phyloP scores from a whole-genome alignment of 2,888 invertebrate genomes.

The Bellardia bayeri region DNA sequence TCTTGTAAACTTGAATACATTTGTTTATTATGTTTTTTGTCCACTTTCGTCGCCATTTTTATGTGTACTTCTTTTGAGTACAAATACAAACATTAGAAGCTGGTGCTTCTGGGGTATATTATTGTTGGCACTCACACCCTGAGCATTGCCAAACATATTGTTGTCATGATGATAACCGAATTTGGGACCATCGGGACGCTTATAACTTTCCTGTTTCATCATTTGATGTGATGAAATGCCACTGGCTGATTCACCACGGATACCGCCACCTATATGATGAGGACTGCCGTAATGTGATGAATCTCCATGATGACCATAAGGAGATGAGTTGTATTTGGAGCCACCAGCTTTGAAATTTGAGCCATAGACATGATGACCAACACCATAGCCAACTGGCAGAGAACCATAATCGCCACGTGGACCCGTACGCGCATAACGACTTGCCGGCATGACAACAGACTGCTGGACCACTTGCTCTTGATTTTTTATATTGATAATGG shows the following conservation, averaged over 20 bases:
- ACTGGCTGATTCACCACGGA: not conserved
- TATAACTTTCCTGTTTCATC: slow-evolving; percentile 48
- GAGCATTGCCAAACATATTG: slow-evolving; percentile 39
- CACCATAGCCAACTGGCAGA: not conserved
- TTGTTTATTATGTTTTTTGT: too few species aligned
- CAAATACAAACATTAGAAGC: too few species aligned
- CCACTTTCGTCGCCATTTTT: too few species aligned
- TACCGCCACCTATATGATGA: slow-evolving; percentile 8
- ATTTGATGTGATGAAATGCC: slow-evolving; percentile 34
- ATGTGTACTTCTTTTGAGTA: too few species aligned
- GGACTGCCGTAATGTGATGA: not conserved
- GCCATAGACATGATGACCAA: not conserved
- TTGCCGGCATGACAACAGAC: too few species aligned
- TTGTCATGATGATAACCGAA: slow-evolving; percentile 37
- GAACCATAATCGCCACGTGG: slow-evolving; percentile 34
- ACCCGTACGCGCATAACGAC: not conserved
- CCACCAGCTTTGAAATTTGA: slow-evolving; percentile 13
- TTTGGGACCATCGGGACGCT: slow-evolving; percentile 21
- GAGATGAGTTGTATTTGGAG: not conserved
- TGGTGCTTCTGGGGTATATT: not conserved
- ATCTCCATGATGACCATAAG: not conserved
- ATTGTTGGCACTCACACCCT: not conserved
- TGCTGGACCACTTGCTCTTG: slow-evolving; percentile 16
- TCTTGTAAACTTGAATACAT: too few species aligned
- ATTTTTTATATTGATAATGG: slow-evolving; percentile 31